These are phyloP conservation scores for Drosophila setifemur DNA, from an alignment of 1,140 invertebrate species.

Conservation along the genomic window DNA sequence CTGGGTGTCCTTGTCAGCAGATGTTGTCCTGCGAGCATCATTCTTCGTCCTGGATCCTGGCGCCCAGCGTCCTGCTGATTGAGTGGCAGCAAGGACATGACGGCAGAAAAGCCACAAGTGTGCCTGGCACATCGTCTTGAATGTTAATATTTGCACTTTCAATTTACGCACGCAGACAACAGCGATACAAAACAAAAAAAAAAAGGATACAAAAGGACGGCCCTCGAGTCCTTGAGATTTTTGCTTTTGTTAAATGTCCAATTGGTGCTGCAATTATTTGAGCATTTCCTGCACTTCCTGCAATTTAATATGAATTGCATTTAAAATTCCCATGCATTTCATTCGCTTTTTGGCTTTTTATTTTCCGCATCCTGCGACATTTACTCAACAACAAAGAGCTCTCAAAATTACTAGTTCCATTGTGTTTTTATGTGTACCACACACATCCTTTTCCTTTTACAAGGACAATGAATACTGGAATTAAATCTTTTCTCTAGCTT, in stretches of 20 bases:
- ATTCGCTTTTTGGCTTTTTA: conserved; percentile 8
- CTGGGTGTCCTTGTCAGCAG: conserved; percentile 39
- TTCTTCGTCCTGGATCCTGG: neutral
- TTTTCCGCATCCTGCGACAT: conserved; percentile 16
- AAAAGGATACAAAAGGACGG: conserved; percentile 9
- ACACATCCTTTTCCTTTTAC: conserved; percentile 22
- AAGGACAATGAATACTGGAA: no score
- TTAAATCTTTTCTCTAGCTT: no score
- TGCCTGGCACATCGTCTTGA: conserved; percentile 60
- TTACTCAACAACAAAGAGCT: conserved; percentile 15
- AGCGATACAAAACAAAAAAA: conserved; percentile 5
- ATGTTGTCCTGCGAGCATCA: conserved; percentile 38
- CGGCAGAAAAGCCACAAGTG: conserved; percentile 59
- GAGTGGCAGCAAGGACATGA: conserved; percentile 25
- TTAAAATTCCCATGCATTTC: conserved; percentile 63
- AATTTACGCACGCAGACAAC: conserved; percentile 54
- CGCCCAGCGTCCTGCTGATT: conserved; percentile 27
- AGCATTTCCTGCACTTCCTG: conserved; percentile 54
- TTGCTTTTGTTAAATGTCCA: conserved; percentile 33
- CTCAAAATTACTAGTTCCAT: conserved; percentile 22
- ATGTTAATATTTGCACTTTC: conserved; percentile 75
- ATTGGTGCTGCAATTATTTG: conserved; percentile 59
- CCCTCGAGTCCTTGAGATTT: conserved; percentile 28
- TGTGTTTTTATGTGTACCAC: conserved; percentile 5
- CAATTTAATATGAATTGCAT: conserved; percentile 75